These are phyloP conservation scores for Passerina amoena DNA, from an alignment of 2,113 vertebrate species.

Conservation along the genomic window DNA sequence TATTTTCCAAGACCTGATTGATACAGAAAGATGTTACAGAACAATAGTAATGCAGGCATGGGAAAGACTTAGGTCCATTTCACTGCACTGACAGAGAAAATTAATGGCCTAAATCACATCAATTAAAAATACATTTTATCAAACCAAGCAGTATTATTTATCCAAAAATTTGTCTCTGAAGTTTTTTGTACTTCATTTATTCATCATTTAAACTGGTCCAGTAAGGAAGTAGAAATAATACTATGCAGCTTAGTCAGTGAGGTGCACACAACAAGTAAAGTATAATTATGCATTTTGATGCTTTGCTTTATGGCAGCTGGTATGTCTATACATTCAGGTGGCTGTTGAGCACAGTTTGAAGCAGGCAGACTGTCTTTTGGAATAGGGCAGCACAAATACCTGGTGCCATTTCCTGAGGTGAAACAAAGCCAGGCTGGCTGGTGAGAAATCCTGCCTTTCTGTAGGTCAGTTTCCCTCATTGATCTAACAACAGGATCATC, in stretches of 20 bases:
- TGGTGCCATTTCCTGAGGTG: neutral
- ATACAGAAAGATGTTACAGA: neutral
- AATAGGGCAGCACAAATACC: neutral
- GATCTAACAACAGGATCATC: neutral
- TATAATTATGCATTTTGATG: neutral
- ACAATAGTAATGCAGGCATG: neutral
- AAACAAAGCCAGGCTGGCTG: neutral
- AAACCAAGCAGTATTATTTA: neutral
- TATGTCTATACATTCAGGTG: neutral
- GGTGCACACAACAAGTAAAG: neutral
- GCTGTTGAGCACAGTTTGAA: neutral
- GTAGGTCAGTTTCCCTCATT: constrained; percentile 24
- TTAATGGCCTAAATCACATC: neutral
- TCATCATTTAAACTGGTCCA: neutral
- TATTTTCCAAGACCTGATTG: neutral
- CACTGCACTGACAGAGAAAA: neutral
- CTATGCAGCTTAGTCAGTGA: neutral
- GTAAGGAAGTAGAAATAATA: neutral
- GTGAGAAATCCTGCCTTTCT: constrained; percentile 1
- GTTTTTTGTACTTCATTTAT: neutral
- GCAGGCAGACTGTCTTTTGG: neutral
- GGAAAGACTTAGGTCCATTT: neutral
- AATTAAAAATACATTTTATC: neutral
- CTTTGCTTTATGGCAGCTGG: neutral
- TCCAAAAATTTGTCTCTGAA: neutral